Evolutionary conservation across 2,113 vertebrate genomes (phyloP), one percentile per base, ranked within the genome.

Genomic region (Petaurus breviceps): DNA sequence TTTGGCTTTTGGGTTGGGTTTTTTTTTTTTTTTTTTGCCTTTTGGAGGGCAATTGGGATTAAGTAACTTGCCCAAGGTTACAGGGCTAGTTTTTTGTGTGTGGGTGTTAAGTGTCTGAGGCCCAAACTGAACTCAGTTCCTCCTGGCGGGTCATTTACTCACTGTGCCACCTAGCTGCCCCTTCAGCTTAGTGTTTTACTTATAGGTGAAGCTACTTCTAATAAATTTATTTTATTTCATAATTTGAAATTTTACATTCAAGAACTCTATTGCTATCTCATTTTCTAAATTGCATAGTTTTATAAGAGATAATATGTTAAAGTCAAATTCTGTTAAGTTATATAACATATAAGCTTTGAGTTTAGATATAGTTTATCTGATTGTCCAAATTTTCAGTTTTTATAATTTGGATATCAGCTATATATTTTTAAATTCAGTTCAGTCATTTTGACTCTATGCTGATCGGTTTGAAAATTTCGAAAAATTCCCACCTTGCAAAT

Each of bases 151-250:
- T n/a, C n/a, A n/a, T n/a, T n/a, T n/a, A n/a, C n/a, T n/a, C n/a
- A n/a, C n/a, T n/a, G n/a, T n/a, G n/a, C n/a, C n/a, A n/a, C n/a
- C n/a, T n/a, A n/a, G n/a, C n/a, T n/a, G n/a, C n/a, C n/a, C n/a
- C n/a, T 94, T 90, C 43, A 92, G 89, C 31, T 92, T 93, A 84
- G 1, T 57, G n/a, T 57, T 37, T 90, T 50, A 8, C 31, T 54
- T 31, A 49, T 1, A 8, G 46, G 55, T 92, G 90, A 91, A 5
- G 68, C 14, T 96, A 53, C 10, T 7, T 61, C 55, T 94, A 31
- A 51, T 28, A 26, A 51, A 92, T 95, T 89, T 91, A 89, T 91
- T 77, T 95, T 89, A 91, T 77, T 84, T 43, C 46, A 57, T 49
- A 50, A 3, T 54, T 3, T 91, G 37, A 84, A 43, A 84, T 84